phyloP scores from a whole-genome alignment of 2,888 invertebrate genomes.

The Subacronicta megacephala region DNA sequence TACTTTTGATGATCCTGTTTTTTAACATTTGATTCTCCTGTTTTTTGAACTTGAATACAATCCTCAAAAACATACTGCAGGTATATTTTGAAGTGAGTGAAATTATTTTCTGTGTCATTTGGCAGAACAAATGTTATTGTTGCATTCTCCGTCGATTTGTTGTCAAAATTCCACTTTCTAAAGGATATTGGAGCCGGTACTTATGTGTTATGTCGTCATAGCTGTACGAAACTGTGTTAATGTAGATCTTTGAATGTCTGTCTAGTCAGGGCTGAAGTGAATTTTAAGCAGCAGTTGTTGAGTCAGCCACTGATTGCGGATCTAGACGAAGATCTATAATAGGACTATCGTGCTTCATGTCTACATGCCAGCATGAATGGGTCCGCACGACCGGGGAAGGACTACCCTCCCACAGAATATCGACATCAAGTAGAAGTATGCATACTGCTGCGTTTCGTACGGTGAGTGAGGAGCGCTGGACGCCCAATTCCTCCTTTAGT shows the following conservation, averaged over 20 bases:
- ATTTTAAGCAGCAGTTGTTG: slow-evolving; percentile 22
- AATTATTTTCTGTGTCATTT: slow-evolving; percentile 34
- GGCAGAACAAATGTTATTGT: slow-evolving; percentile 49
- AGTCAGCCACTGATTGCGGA: slow-evolving; percentile 15
- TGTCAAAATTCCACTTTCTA: slow-evolving; percentile 53
- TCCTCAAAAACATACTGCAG: not conserved
- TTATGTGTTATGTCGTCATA: slow-evolving; percentile 18
- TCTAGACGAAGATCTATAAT: too few relatives aligned
- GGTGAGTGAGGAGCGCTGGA: too few relatives aligned
- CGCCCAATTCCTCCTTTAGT: too few relatives aligned
- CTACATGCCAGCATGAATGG: too few relatives aligned
- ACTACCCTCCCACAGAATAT: too few relatives aligned
- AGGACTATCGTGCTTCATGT: too few relatives aligned
- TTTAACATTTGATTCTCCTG: too few relatives aligned
- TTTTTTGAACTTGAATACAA: too few relatives aligned
- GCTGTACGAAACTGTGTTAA: slow-evolving; percentile 9
- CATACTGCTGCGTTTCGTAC: too few relatives aligned
- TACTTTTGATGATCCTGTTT: too few relatives aligned
- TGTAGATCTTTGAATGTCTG: slow-evolving; percentile 11
- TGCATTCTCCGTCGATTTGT: slow-evolving; percentile 43
- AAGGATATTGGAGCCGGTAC: slow-evolving; percentile 38
- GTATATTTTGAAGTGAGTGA: slow-evolving; percentile 36
- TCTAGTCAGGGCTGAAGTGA: not conserved
- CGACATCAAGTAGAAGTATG: too few relatives aligned
- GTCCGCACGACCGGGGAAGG: too few relatives aligned